Evolutionary conservation across 2,113 vertebrate species (phyloP), one percentile per base, ranked within the genome.

Genomic region (Mesitornis unicolor): DNA sequence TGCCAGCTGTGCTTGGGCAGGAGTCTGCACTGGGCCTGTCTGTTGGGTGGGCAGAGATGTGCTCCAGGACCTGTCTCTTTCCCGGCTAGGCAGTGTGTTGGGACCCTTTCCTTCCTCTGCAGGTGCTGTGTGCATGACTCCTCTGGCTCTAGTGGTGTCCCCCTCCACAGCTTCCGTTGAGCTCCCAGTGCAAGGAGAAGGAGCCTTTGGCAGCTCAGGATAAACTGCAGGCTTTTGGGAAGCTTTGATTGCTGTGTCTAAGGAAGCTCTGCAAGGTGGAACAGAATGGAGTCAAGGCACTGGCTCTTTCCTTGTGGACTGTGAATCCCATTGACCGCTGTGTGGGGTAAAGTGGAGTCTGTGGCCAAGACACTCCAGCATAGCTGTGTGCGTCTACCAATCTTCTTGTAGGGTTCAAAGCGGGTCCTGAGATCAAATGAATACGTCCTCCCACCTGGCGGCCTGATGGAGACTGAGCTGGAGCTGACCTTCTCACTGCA

Each of bases 401-500:
- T 93, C 36, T 84, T 70, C 2, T 90, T 89, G 38, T 80, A 99
- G 99, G 99, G 99, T 93, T 99, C 99, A 59, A 99, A 99, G 73
- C 95, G 99, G 71, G 98, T 99, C 88, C 95, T 99, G 97, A 98
- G 99, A 84, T 99, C 99, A 76, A 99, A 99, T 96, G 99, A 99
- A 97, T 99, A 99, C 14, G 94, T 99, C 97, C 98, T 99, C 97
- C 99, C 99, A 0, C 99, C 99, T 84, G 98, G 99, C 90, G 99
- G 99, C 86, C 98, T 98, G 61, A 99, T 99, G 97, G 99, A 99
- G 95, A 99, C 99, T 0, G 99, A 99, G 76, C 98, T 99, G 96
- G 99, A 99, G 38, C 98, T 99, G 90, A 99, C 99, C 40, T 99
- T 99, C 97, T 99, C 99, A 1, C 98, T 99, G 92, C 99, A 99